Conservation (phyloP, 2,888 invertebrate species). For the Habrosyne pyritoides region DNA sequence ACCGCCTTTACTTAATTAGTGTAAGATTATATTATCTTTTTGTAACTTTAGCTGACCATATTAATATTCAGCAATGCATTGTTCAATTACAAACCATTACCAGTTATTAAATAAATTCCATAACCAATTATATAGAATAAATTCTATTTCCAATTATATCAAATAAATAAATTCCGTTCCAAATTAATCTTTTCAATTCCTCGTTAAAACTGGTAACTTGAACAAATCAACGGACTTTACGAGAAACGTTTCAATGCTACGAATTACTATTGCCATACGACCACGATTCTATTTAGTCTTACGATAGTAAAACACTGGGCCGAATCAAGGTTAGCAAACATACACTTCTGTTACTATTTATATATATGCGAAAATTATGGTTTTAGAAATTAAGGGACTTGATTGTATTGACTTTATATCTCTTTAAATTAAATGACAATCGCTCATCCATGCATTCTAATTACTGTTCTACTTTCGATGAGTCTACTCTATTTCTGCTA, state of each 20-base stretch:
- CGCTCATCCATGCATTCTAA: too few relatives aligned
- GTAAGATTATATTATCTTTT: background rate
- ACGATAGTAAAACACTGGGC: constrained; percentile 13
- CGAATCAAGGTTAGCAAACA: background rate
- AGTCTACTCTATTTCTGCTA: too few relatives aligned
- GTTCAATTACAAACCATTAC: background rate
- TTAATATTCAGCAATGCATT: background rate
- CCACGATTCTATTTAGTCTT: constrained; percentile 40
- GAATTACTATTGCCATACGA: constrained; percentile 23
- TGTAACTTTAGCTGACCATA: background rate
- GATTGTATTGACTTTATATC: too few relatives aligned
- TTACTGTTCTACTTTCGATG: too few relatives aligned
- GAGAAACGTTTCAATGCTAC: constrained; percentile 19
- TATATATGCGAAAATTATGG: too few relatives aligned
- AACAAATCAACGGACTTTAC: constrained; percentile 23
- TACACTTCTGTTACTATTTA: background rate
- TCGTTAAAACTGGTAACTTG: constrained; percentile 8
- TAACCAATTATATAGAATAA: background rate
- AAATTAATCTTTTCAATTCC: constrained; percentile 10
- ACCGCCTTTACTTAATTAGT: background rate
- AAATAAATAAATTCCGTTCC: background rate
- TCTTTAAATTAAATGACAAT: too few relatives aligned
- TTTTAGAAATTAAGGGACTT: too few relatives aligned
- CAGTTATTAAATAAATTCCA: background rate
- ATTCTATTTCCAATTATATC: constrained; percentile 1